Evolutionary conservation across 2,113 vertebrate genomes (phyloP).

Genomic region (Pedetes capensis): DNA sequence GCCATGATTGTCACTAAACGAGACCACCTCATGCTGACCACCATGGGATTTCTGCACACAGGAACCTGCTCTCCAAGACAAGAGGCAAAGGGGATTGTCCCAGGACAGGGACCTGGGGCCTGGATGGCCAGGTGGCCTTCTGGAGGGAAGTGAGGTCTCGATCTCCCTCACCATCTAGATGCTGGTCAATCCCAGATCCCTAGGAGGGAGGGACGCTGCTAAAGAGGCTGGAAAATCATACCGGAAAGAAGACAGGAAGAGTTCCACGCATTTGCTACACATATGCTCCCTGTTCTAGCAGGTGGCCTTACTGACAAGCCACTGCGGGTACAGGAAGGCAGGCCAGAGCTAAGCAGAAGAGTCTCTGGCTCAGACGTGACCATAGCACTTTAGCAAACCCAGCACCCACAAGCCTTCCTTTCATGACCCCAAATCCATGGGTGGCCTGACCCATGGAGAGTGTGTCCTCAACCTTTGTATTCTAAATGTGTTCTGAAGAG

Average conservation of each 20-base stretch:
- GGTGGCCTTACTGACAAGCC: background rate
- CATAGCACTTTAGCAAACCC: accelerated
- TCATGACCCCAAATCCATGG: no score
- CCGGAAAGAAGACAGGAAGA: background rate
- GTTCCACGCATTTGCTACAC: accelerated
- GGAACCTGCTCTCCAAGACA: background rate
- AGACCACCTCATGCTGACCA: background rate
- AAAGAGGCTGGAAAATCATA: background rate
- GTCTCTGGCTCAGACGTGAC: no score
- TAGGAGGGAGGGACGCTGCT: no score
- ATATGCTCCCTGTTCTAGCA: accelerated
- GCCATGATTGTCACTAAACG: background rate
- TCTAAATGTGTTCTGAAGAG: no score
- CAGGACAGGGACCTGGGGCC: background rate
- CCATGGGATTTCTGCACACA: background rate
- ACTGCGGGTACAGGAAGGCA: background rate
- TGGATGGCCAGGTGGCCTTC: background rate
- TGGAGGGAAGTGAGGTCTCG: background rate
- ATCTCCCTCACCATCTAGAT: background rate
- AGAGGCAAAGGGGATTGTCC: background rate
- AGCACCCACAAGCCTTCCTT: background rate
- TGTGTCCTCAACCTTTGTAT: background rate
- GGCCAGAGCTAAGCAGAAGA: background rate
- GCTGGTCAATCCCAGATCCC: no score
- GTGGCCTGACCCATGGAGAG: background rate